Evolutionary conservation across 2,888 invertebrate species (phyloP).

Genomic region (Amphipyra berbera): DNA sequence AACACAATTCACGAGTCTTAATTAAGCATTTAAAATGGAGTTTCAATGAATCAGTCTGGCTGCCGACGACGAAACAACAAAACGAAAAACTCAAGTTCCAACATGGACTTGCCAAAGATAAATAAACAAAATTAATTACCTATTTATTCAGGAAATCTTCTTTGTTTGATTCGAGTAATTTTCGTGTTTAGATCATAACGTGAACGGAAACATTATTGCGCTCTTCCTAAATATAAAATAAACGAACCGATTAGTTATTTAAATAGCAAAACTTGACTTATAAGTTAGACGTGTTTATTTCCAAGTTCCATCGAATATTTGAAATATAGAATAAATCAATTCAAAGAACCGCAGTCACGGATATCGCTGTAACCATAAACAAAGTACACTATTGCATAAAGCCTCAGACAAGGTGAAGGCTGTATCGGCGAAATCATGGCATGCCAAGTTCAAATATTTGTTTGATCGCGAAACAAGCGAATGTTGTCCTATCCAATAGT

Average conservation of each 20-base stretch:
- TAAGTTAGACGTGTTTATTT: conserved; percentile 6
- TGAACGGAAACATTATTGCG: conserved; percentile 6
- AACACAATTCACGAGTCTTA: conserved; percentile 1
- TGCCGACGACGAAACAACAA: conserved; percentile 24
- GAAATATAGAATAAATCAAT: conserved; percentile 6
- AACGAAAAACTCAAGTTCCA: conserved; percentile 13
- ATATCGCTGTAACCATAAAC: conserved; percentile 37
- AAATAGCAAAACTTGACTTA: conserved; percentile 1
- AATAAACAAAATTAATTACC: conserved; percentile 1
- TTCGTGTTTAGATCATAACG: background rate
- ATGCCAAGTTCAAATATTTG: conserved; percentile 59
- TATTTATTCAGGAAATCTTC: conserved; percentile 3
- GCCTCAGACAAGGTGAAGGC: conserved; percentile 52
- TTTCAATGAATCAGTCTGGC: conserved; percentile 33
- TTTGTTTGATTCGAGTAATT: conserved; percentile 6
- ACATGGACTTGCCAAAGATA: conserved; percentile 3
- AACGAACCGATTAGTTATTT: background rate
- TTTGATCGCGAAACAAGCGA: conserved; percentile 47
- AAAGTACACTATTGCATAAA: conserved; percentile 48
- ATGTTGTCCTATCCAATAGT: conserved; percentile 74
- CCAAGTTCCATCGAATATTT: background rate
- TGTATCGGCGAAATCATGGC: conserved; percentile 40
- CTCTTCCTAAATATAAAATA: background rate
- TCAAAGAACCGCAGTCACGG: conserved; percentile 16
- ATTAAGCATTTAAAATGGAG: conserved; percentile 29